phyloP scores from a whole-genome alignment of 2,113 vertebrate genomes.

The Lipotes vexillifer region DNA sequence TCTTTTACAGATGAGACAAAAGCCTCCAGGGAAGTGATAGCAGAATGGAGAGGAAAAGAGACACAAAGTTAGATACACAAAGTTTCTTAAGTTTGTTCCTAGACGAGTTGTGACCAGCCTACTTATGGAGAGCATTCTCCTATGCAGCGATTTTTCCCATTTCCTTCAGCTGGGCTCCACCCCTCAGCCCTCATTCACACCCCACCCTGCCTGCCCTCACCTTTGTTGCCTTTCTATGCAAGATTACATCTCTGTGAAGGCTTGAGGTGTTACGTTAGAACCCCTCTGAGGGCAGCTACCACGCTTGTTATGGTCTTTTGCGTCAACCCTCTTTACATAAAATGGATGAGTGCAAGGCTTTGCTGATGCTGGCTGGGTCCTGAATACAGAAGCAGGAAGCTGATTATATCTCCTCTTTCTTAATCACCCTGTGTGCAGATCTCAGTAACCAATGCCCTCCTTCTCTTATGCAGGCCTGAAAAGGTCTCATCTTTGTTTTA shows the following conservation, averaged over 20 bases:
- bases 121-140: not conserved
- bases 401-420: not conserved
- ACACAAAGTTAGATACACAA: not conserved
- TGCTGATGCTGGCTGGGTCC: not conserved
- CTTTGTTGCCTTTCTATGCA: not conserved
- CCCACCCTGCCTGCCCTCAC: not conserved
- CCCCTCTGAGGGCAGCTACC: not conserved
- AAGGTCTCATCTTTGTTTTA: not conserved
- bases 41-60: not conserved
- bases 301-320: not conserved
- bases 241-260: not conserved
- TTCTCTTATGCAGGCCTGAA: not conserved
- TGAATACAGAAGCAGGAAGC: not conserved
- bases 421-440: not conserved
- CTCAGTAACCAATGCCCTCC: not conserved
- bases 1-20: slow-evolving; percentile 29
- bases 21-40: not conserved
- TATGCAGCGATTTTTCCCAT: not conserved
- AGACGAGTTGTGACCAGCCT: not conserved
- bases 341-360: not conserved
- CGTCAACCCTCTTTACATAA: not conserved
- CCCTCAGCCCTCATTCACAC: not conserved
- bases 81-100: not conserved
- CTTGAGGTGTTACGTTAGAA: not conserved
- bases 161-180: not conserved